Percentiles rank a stretch among this genome's conserved stretches.
Conservation (phyloP, 2,797 vertebrate genomes). For the Onychomys torridus region DNA sequence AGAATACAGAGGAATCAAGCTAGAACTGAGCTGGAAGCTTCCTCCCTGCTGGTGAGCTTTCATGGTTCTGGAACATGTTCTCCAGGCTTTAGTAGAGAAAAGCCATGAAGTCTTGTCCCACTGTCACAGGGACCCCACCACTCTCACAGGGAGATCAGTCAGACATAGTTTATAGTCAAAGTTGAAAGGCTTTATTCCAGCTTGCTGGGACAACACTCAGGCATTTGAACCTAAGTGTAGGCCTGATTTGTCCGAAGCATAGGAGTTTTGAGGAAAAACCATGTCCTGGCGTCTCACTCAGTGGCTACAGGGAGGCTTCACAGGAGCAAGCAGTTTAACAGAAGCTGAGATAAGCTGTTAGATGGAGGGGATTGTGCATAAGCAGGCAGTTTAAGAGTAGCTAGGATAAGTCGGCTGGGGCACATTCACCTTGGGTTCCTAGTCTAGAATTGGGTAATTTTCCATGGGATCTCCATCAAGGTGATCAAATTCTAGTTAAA, state of each 20-base stretch:
- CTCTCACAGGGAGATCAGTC: not conserved
- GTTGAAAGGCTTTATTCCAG: not conserved
- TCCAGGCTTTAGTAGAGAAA: not conserved
- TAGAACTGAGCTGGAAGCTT: not conserved
- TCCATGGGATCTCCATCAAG: not conserved
- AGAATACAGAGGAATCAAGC: not conserved
- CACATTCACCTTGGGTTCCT: not conserved
- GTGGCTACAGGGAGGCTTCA: not conserved
- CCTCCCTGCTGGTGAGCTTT: not conserved
- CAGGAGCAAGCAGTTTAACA: not conserved
- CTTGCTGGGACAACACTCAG: not conserved
- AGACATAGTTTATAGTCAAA: not conserved
- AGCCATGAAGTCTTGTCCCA: not conserved
- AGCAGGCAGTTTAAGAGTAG: not conserved
- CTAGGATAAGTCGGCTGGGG: not conserved
- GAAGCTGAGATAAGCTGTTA: not conserved
- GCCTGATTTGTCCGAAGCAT: not conserved
- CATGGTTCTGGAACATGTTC: not conserved
- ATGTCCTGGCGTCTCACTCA: not conserved
- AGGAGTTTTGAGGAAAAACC: not conserved
- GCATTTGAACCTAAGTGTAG: not conserved
- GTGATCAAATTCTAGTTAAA: not conserved
- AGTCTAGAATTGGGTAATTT: not conserved
- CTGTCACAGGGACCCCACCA: not conserved
- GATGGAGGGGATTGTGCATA: not conserved